A percentile compares a stretch with the other conserved stretches of the same genome.
Evolutionary conservation across 1,140 invertebrate species (phyloP).

Genomic region (Caenorhabditis briggsae): DNA sequence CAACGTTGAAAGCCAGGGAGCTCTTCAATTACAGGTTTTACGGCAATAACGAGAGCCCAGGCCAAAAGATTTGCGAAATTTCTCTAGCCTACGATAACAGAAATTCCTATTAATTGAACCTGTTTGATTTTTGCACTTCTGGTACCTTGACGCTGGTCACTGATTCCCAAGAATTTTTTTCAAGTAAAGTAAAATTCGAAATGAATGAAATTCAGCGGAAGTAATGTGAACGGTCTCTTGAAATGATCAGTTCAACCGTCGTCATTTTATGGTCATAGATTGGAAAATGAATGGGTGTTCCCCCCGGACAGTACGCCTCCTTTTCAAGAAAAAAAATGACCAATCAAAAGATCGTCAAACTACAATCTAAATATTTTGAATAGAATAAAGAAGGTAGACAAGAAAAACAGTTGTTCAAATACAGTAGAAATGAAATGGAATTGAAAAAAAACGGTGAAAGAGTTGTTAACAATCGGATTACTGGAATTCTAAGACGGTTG

Average conservation of each 20-base stretch:
- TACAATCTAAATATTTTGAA: slow-evolving; percentile 6
- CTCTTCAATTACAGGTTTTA: too few relatives aligned
- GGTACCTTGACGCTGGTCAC: neutral
- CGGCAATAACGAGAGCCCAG: too few relatives aligned
- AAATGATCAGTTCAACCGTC: slow-evolving; percentile 8
- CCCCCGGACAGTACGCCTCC: neutral
- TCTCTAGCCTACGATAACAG: too few relatives aligned
- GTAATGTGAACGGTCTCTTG: slow-evolving; percentile 11
- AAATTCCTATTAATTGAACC: too few relatives aligned
- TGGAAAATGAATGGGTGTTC: slow-evolving; percentile 15
- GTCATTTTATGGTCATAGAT: slow-evolving; percentile 7
- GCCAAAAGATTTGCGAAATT: too few relatives aligned
- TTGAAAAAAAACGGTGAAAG: neutral
- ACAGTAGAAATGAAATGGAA: neutral
- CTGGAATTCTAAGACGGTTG: slow-evolving; percentile 1
- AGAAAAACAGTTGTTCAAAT: slow-evolving; percentile 45
- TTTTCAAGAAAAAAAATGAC: slow-evolving; percentile 1
- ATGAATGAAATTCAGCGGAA: slow-evolving; percentile 8
- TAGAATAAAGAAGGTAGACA: neutral
- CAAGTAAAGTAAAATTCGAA: neutral
- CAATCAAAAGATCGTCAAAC: slow-evolving; percentile 25
- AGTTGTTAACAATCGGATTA: slow-evolving; percentile 52
- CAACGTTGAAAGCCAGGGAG: too few relatives aligned
- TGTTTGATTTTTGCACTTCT: too few relatives aligned
- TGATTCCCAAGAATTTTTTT: neutral